Percentiles rank a stretch among this genome's conserved stretches.
phyloP scores from a whole-genome alignment of 1,140 invertebrate genomes.

The Branchinecta lindahli region DNA sequence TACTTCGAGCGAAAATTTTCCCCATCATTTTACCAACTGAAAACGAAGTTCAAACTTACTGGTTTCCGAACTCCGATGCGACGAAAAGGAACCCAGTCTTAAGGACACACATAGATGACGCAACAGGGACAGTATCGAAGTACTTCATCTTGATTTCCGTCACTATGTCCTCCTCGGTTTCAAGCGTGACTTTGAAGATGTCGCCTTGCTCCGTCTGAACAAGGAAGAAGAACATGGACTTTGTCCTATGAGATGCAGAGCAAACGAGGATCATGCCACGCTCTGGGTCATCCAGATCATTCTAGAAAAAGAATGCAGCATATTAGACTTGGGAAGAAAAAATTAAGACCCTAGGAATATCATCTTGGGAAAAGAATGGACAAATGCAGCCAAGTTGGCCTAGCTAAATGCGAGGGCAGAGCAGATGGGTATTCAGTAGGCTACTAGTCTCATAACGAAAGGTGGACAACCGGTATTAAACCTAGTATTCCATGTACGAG shows the following conservation, averaged over 20 bases:
- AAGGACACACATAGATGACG: slow-evolving; percentile 87
- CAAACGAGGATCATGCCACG: slow-evolving; percentile 98
- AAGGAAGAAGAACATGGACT: slow-evolving; percentile 95
- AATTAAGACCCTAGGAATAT: no score
- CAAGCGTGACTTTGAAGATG: slow-evolving; percentile 97
- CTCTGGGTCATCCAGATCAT: slow-evolving; percentile 98
- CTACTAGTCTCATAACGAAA: no score
- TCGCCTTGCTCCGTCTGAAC: slow-evolving; percentile 92
- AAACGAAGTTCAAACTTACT: slow-evolving; percentile 50
- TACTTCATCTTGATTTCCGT: slow-evolving; percentile 99
- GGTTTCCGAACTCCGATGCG: slow-evolving; percentile 98
- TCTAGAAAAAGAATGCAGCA: slow-evolving; percentile 36
- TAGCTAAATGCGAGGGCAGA: no score
- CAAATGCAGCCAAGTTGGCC: no score
- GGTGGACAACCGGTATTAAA: no score
- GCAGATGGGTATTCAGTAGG: no score
- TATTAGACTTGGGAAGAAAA: background rate
- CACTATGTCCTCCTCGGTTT: slow-evolving; percentile 93
- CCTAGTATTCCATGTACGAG: no score
- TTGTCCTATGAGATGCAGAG: slow-evolving; percentile 97
- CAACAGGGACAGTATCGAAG: slow-evolving; percentile 96
- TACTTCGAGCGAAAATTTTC: no score
- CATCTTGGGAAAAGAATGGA: no score
- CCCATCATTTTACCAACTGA: no score
- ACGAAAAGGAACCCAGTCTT: slow-evolving; percentile 99